Conservation (phyloP, 2,113 vertebrate genomes). For the Excalfactoria chinensis region DNA sequence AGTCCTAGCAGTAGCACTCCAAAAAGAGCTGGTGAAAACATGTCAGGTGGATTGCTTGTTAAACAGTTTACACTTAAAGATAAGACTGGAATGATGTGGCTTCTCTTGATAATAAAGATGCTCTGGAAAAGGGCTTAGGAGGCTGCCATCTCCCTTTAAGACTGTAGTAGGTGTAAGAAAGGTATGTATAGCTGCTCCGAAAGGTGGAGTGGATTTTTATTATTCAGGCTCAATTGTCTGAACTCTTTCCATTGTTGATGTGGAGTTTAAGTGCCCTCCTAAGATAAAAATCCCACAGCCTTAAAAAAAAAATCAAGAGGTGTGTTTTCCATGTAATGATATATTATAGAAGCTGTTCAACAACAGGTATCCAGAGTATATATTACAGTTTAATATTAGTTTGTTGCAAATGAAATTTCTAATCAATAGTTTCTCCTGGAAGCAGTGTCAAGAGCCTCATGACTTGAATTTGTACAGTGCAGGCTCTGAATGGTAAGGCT, state of each 20-base stretch:
- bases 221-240: background rate
- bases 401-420: constrained; percentile 52
- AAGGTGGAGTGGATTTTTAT: background rate
- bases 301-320: background rate
- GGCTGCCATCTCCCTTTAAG: background rate
- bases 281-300: background rate
- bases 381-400: background rate
- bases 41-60: rapidly evolving
- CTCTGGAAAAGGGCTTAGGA: background rate
- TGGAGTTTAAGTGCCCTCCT: background rate
- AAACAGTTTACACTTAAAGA: background rate
- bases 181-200: background rate
- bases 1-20: background rate
- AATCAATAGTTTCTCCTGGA: constrained; percentile 55
- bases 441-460: constrained; percentile 41
- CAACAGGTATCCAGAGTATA: background rate
- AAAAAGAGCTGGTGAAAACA: background rate
- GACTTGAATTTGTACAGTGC: constrained; percentile 34
- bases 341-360: background rate
- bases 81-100: background rate
- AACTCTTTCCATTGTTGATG: background rate
- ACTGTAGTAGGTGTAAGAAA: background rate
- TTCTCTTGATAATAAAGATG: background rate
- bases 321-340: background rate
- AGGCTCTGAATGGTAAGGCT: constrained; percentile 68